Conservation (phyloP, 2,113 vertebrate species). For the Smithornis capensis region DNA sequence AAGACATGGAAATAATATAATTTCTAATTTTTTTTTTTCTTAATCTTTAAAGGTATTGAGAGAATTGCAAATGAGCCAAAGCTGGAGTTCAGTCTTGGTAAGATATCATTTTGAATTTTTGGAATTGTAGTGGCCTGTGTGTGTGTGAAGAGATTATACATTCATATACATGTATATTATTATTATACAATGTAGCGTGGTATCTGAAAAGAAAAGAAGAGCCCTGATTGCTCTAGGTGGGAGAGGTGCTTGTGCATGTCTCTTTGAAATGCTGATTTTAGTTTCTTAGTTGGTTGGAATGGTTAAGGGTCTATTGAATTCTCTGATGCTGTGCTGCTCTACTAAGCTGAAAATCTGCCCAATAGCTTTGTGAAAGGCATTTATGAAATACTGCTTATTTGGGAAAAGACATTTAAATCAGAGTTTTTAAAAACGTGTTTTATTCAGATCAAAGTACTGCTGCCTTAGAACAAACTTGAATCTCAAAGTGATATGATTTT, state of each 20-base stretch:
- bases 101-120: slow-evolving; percentile 44
- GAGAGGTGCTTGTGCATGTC: neutral
- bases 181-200: neutral
- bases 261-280: neutral
- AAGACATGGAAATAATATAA: neutral
- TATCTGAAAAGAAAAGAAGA: neutral
- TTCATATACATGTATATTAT: too few relatives aligned
- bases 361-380: neutral
- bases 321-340: neutral
- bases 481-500: neutral
- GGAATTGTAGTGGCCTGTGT: neutral
- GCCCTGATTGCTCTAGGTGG: neutral
- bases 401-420: neutral
- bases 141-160: neutral
- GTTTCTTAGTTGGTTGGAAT: neutral
- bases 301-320: neutral
- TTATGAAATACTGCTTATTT: neutral
- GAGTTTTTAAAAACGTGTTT: neutral
- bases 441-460: neutral
- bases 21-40: neutral
- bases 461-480: neutral
- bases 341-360: neutral
- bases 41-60: slow-evolving; percentile 71
- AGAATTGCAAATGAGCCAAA: slow-evolving; percentile 75
- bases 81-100: slow-evolving; percentile 83